Conservation (phyloP, 2,797 vertebrate species). For the Chromis chromis region DNA sequence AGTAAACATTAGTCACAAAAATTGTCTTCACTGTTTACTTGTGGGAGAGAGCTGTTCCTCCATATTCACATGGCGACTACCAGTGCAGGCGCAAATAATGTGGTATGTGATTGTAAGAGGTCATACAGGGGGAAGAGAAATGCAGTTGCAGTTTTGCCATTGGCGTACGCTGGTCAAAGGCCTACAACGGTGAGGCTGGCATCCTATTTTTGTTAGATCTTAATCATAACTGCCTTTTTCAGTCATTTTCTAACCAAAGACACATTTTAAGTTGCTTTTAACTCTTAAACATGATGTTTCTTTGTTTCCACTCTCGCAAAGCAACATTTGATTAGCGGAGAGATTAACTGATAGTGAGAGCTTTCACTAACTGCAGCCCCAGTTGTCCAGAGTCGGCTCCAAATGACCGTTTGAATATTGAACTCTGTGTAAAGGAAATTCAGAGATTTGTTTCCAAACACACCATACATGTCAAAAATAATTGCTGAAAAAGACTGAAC, state of each 20-base stretch:
- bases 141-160: neutral
- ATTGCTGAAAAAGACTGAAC: no score
- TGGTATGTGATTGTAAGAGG: constrained; percentile 46
- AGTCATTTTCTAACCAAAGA: neutral
- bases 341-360: no score
- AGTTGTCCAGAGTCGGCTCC: no score
- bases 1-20: constrained; percentile 67
- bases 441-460: no score
- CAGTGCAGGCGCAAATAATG: constrained; percentile 24
- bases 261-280: neutral
- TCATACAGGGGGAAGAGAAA: constrained; percentile 18
- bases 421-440: no score
- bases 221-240: neutral
- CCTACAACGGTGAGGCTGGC: neutral
- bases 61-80: constrained; percentile 50
- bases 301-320: no score
- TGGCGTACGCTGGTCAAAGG: neutral
- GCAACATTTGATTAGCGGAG: no score
- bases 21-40: constrained; percentile 57
- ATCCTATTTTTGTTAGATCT: constrained; percentile 4
- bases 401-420: no score
- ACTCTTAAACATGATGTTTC: no score
- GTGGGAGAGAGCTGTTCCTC: constrained; percentile 38
- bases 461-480: no score
- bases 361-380: no score